Evolutionary conservation across 2,113 vertebrate genomes (phyloP).

Genomic region (Seriola rivoliana): DNA sequence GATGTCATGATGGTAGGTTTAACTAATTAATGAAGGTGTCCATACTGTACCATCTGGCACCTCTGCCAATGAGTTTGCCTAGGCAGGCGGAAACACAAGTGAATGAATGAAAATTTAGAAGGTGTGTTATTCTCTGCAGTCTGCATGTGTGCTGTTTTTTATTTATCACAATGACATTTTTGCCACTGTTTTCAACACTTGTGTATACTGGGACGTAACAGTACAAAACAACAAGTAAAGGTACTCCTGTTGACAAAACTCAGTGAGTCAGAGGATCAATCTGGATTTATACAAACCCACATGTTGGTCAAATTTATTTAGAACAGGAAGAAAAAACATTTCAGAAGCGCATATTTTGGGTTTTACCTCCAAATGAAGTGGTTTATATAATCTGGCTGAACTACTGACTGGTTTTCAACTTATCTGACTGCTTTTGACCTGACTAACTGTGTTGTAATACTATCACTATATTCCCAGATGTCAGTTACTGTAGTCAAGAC

Average conservation of each 20-base stretch:
- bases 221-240: not conserved
- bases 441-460: not conserved
- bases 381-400: not conserved
- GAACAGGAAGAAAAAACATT: not conserved
- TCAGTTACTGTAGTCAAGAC: not conserved
- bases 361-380: not conserved
- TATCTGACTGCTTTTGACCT: not conserved
- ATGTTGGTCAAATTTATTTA: not conserved
- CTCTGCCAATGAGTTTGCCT: not conserved
- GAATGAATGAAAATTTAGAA: not conserved
- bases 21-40: constrained; percentile 19
- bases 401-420: not conserved
- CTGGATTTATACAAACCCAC: not conserved
- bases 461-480: not conserved
- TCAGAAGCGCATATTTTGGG: not conserved
- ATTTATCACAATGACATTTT: not conserved
- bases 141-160: not conserved
- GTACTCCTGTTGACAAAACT: not conserved
- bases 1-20: constrained; percentile 3
- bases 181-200: not conserved
- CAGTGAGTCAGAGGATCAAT: not conserved
- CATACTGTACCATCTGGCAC: not conserved
- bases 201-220: not conserved
- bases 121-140: not conserved
- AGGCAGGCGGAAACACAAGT: not conserved